Percentiles rank a stretch among this genome's conserved stretches.
These are phyloP conservation scores for Atta colombica DNA, from an alignment of 1,140 invertebrate genomes.

Conservation along the genomic window DNA sequence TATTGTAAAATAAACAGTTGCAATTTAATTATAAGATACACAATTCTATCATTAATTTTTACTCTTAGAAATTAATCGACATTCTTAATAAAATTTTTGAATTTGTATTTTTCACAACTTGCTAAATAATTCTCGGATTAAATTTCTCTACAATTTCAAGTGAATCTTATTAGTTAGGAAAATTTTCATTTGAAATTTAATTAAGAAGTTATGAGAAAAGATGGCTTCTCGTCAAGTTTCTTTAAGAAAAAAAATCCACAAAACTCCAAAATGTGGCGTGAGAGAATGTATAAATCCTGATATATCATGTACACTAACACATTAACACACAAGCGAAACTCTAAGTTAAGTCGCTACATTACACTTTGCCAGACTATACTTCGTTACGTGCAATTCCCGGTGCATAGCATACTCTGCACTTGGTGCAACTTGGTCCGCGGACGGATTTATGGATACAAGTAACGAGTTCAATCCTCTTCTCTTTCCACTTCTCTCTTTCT, in stretches of 20 bases:
- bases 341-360: constrained; percentile 32
- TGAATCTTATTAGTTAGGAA: background rate
- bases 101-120: background rate
- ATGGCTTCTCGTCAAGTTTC: background rate
- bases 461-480: constrained; percentile 46
- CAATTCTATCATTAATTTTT: background rate
- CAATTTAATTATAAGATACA: background rate
- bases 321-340: constrained; percentile 21
- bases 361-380: constrained; percentile 39
- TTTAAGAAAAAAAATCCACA: background rate
- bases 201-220: background rate
- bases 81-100: background rate
- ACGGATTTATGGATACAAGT: constrained; percentile 58
- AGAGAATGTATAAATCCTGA: constrained; percentile 22
- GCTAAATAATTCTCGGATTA: background rate
- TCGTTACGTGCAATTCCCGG: constrained; percentile 56
- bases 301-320: constrained; percentile 5
- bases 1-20: background rate
- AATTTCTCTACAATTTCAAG: background rate
- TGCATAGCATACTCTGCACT: constrained; percentile 31
- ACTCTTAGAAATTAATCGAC: constrained; percentile 1
- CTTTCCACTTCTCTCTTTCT: background rate
- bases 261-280: background rate
- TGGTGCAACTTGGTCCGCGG: constrained; percentile 47
- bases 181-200: constrained; percentile 5